A percentile compares a stretch with the other conserved stretches of the same genome.
Conservation (phyloP, 2,797 vertebrate species). For the Myotis vivesi region DNA sequence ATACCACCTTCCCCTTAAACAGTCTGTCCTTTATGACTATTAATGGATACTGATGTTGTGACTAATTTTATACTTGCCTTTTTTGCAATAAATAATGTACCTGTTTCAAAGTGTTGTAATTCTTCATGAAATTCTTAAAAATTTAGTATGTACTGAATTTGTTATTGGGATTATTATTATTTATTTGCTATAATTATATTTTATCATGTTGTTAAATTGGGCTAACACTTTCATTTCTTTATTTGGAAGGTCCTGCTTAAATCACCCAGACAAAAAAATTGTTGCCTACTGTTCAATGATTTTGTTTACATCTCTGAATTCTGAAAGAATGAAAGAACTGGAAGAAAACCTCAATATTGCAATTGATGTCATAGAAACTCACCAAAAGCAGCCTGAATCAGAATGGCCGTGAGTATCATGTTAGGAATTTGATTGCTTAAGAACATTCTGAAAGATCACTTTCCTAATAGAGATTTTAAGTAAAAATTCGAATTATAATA, state of each 20-base stretch:
- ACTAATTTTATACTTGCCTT: background rate
- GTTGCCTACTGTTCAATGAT: slow-evolving; percentile 92
- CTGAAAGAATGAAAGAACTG: slow-evolving; percentile 80
- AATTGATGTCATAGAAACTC: slow-evolving; percentile 78
- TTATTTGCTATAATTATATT: background rate
- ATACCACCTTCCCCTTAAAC: background rate
- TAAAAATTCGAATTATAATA: background rate
- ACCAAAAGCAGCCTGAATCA: slow-evolving; percentile 87
- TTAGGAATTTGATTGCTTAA: background rate
- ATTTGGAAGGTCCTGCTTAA: slow-evolving; percentile 88
- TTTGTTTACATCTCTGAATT: slow-evolving; percentile 92
- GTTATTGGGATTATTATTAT: background rate
- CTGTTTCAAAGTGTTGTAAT: background rate
- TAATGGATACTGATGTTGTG: background rate
- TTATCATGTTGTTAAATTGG: background rate
- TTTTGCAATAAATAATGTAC: slow-evolving; percentile 6
- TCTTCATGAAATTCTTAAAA: background rate
- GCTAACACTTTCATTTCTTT: slow-evolving; percentile 52
- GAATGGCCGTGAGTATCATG: slow-evolving; percentile 92
- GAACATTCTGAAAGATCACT: background rate
- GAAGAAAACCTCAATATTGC: slow-evolving; percentile 78
- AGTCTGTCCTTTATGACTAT: background rate
- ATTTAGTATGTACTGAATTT: background rate
- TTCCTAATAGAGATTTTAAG: background rate
- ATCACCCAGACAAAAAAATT: slow-evolving; percentile 88